These are phyloP conservation scores for Babyrousa celebensis DNA, from an alignment of 2,797 vertebrate species.

Conservation along the genomic window DNA sequence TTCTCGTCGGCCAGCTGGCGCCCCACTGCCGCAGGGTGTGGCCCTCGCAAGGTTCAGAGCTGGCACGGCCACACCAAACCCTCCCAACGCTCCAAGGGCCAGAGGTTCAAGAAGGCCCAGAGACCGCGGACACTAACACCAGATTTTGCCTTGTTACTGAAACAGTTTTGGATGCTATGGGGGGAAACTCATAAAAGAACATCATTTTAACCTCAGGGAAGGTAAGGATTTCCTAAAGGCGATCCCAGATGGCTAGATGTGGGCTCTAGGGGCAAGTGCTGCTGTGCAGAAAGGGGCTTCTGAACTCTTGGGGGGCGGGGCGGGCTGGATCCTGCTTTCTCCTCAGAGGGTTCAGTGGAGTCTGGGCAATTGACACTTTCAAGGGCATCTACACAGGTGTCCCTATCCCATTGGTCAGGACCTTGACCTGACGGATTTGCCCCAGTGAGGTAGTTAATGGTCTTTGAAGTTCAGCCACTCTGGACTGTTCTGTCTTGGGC, in stretches of 20 bases:
- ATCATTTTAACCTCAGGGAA: background rate
- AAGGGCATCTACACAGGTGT: background rate
- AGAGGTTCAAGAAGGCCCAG: constrained; percentile 60
- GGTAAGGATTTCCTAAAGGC: background rate
- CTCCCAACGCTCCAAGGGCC: constrained; percentile 65
- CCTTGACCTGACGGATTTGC: background rate
- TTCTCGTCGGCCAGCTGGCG: constrained; percentile 95
- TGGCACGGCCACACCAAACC: constrained; percentile 94
- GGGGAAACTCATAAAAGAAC: background rate
- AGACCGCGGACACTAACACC: background rate
- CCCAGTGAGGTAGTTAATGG: background rate
- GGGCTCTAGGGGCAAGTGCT: background rate
- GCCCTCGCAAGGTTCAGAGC: constrained; percentile 94
- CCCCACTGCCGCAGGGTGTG: constrained; percentile 93
- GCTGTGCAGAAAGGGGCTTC: background rate
- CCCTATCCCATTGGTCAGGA: background rate
- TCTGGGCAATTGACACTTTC: background rate
- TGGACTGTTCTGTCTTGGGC: background rate
- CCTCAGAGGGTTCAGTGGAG: background rate
- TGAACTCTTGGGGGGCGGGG: too few species aligned
- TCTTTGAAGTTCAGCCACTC: background rate
- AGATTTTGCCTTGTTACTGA: background rate
- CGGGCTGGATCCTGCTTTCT: background rate
- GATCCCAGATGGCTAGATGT: background rate
- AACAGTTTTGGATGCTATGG: background rate